Evolutionary conservation across 2,888 invertebrate genomes (phyloP).

Genomic region (Hypomecis atomaria): DNA sequence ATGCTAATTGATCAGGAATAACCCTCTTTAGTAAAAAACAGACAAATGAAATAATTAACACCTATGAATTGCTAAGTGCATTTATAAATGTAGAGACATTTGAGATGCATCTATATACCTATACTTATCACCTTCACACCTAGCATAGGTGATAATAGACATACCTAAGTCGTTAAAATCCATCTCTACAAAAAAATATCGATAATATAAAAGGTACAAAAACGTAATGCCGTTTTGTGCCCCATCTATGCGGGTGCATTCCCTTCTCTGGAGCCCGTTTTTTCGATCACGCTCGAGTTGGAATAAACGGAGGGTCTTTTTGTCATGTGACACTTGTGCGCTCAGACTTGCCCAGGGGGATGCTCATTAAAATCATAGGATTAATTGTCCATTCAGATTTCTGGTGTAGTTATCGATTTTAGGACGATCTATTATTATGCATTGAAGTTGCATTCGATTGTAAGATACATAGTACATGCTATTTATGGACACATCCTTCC

Average conservation of each 20-base stretch:
- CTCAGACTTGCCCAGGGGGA: conserved; percentile 71
- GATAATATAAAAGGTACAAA: conserved; percentile 12
- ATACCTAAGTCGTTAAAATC: too few species aligned
- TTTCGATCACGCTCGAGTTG: conserved; percentile 74
- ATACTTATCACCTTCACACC: too few species aligned
- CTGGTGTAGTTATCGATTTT: conserved; percentile 44
- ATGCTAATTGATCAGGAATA: too few species aligned
- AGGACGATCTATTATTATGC: conserved; percentile 9
- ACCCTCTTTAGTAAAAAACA: too few species aligned
- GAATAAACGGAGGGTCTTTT: conserved; percentile 75
- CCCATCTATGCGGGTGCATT: conserved; percentile 73
- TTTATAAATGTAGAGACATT: too few species aligned
- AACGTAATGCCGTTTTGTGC: conserved; percentile 34
- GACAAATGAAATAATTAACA: too few species aligned
- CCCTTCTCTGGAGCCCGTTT: conserved; percentile 66
- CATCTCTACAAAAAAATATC: neutral
- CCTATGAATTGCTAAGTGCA: too few species aligned
- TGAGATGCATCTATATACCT: too few species aligned
- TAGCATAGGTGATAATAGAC: too few species aligned
- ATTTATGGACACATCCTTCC: neutral
- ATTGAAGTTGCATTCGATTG: neutral
- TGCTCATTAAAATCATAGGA: conserved; percentile 72
- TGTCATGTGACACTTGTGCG: conserved; percentile 83
- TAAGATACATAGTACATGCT: neutral
- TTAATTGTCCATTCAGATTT: conserved; percentile 70